Evolutionary conservation across 2,797 vertebrate genomes (phyloP), one percentile per base, ranked within the genome.

Genomic region (Agapornis canus): DNA sequence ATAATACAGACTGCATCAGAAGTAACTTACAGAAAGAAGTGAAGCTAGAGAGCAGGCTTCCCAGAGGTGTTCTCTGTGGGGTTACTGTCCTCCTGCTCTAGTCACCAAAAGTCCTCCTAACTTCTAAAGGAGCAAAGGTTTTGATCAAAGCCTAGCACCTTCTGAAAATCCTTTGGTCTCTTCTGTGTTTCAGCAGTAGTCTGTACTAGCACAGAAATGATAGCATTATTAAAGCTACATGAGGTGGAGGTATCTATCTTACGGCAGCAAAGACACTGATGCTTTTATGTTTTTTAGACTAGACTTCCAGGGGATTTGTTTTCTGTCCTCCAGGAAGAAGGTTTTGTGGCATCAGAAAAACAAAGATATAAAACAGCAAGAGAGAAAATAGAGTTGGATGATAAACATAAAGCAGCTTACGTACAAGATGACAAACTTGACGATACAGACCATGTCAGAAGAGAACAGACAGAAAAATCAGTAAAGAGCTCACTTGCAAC

Each of bases 271-370:
- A 87, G 52, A 79, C 15, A 26, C 1, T 56, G 35, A 32, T 63
- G 51, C 3, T 43, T 43, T 43, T 43, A 13, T 20, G 8, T 31
- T 54, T 54, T 82, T 79, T 5, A 73, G 56, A 43, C 4, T 15
- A 72, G 49, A 54, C 59, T 89, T 86, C 42, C 27, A 63, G 65
- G 48, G 17, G 43, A 26, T 78, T 89, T 92, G 39, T 82, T 90
- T 87, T 85, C 48, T 86, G 32, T 52, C 57, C 18, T 96, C 86
- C 83, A 98, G 97, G 92, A 96, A 96, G 90, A 96, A 95, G 95
- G 89, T 17, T 48, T 71, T 87, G 77, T 56, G 90, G 51, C 64
- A 71, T 57, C 51, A 92, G 22, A n/a, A 95, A 86, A 95, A 86
- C 52, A 92, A 88, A 77, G 75, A 70, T 35, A 52, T 29, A 47